Evolutionary conservation across 2,797 vertebrate genomes (phyloP), one percentile per base, ranked within the genome.

Genomic region (Zenarchopterus dispar): DNA sequence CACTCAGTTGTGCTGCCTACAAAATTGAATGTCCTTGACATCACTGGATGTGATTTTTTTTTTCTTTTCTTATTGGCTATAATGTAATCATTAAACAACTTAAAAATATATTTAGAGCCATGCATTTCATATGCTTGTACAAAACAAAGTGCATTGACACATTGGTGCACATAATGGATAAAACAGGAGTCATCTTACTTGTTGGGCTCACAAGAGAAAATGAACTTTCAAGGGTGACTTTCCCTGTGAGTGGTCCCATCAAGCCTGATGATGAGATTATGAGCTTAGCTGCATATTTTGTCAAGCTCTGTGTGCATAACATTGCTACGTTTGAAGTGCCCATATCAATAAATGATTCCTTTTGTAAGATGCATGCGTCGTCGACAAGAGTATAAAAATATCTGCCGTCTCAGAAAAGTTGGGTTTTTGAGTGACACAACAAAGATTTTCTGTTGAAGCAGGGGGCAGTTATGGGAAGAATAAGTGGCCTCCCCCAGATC

Each of bases 381-480:
- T 15, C 49, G 24, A 53, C 23, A 43, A 5, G 2, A 48, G 24
- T 39, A 42, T 63, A 42, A 31, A 70, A 62, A 46, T 18, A 41
- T 63, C 50, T 57, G 15, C 23, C 2, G 9, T 50, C 52, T 56
- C 49, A 61, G 53, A 65, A 75, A 81, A 63, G 73, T 56, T 21
- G 42, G 54, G 61, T 84, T 54, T 56, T 10, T 63, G 61, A 69
- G 62, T 58, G 58, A 70, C 77, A 80, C 43, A 80, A 65, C 69
- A 80, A 76, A 85, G 77, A 70, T 60, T 65, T 56, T 28, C 57
- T 42, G 62, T 54, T 47, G 47, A 73, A 72, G 64, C 68, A 53
- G 59, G 62, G 77, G 74, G 67, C 17, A 43, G 70, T 80, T 77
- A 48, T 57, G 56, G 54, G 62, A 58, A 66, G 73, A 83, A 81